A percentile compares a stretch with the other conserved stretches of the same genome.
Conservation (phyloP, 2,888 invertebrate genomes). For the Trachelus stipa region DNA sequence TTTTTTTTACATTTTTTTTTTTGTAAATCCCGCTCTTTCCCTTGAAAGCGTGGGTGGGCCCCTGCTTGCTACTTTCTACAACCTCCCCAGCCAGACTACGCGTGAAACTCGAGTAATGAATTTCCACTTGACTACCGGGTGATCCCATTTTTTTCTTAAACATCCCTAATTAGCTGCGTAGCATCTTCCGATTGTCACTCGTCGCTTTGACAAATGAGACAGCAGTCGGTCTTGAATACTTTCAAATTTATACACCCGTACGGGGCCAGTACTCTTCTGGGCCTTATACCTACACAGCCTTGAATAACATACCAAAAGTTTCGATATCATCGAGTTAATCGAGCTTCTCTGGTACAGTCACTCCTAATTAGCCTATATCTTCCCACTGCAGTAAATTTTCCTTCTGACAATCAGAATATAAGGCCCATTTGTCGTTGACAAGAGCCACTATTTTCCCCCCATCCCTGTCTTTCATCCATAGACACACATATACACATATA, state of each 20-base stretch:
- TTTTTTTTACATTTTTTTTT: neutral
- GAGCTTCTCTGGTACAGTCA: neutral
- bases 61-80: slow-evolving; percentile 37
- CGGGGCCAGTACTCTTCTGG: neutral
- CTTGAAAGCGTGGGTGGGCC: slow-evolving; percentile 51
- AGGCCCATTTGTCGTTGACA: neutral
- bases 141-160: slow-evolving; percentile 23
- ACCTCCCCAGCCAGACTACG: neutral
- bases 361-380: neutral
- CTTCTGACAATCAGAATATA: neutral
- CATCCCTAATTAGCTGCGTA: neutral
- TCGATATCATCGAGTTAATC: neutral
- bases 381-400: neutral
- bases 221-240: neutral
- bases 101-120: slow-evolving; percentile 39
- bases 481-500: neutral
- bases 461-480: neutral
- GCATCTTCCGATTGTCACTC: neutral
- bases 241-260: neutral
- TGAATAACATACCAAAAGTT: neutral
- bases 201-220: neutral
- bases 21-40: neutral
- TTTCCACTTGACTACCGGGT: slow-evolving; percentile 54
- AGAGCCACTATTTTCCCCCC: neutral
- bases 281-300: neutral